These are phyloP conservation scores for Lithobius niger DNA, from an alignment of 1,140 invertebrate species.

Conservation along the genomic window DNA sequence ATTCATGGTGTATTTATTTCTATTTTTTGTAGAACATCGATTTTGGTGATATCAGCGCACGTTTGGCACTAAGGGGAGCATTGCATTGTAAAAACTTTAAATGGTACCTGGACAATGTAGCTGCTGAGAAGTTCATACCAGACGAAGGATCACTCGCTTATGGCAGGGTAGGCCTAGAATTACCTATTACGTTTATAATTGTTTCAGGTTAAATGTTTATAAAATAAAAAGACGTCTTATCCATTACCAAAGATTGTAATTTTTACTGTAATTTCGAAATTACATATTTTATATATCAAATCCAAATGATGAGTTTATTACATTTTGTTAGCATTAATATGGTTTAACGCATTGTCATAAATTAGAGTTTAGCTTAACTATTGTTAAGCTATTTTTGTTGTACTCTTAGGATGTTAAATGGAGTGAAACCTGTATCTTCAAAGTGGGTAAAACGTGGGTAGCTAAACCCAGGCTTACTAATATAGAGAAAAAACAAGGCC, in stretches of 20 bases:
- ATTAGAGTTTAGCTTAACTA: too few relatives aligned
- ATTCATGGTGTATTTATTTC: constrained; percentile 1
- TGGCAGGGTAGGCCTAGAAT: constrained; percentile 49
- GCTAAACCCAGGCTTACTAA: too few relatives aligned
- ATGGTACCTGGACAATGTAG: constrained; percentile 66
- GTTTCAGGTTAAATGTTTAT: constrained; percentile 26
- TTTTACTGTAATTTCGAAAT: too few relatives aligned
- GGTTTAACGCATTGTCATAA: too few relatives aligned
- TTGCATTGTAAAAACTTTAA: constrained; percentile 62
- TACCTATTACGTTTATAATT: constrained; percentile 11
- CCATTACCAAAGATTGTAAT: constrained; percentile 16
- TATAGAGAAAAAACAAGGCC: too few relatives aligned
- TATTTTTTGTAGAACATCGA: constrained; percentile 34
- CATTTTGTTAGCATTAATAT: too few relatives aligned
- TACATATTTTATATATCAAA: too few relatives aligned
- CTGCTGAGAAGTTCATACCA: constrained; percentile 73
- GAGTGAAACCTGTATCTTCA: too few relatives aligned
- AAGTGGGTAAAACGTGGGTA: too few relatives aligned
- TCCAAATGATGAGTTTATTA: too few relatives aligned
- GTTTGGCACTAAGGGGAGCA: constrained; percentile 52
- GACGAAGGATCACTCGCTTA: constrained; percentile 63
- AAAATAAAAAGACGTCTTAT: constrained; percentile 27
- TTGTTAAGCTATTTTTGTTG: too few relatives aligned
- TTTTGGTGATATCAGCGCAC: constrained; percentile 55
- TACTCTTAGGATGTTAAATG: too few relatives aligned